phyloP scores from a whole-genome alignment of 2,888 invertebrate species.

The Protophormia terraenovae region DNA sequence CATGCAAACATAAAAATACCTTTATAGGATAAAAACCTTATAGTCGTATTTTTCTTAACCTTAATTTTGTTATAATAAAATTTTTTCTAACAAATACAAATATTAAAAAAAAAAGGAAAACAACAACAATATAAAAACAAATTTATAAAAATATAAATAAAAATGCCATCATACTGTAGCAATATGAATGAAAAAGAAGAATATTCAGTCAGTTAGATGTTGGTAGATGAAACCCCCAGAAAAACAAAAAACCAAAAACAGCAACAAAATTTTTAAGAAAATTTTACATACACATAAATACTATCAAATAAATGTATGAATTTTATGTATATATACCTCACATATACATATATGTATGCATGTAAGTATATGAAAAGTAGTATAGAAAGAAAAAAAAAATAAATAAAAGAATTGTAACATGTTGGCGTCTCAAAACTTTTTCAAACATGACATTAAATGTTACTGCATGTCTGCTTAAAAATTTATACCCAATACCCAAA shows the following conservation, averaged over 20 bases:
- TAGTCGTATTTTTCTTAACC: constrained; percentile 20
- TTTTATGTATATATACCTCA: neutral
- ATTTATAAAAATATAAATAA: constrained; percentile 58
- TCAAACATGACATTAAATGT: constrained; percentile 68
- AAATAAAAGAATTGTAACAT: constrained; percentile 55
- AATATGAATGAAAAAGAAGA: constrained; percentile 6
- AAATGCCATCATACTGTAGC: constrained; percentile 56
- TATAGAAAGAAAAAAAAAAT: neutral
- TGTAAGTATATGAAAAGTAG: neutral
- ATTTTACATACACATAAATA: neutral
- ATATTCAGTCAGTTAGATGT: neutral
- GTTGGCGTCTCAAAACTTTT: constrained; percentile 68
- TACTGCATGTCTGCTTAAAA: constrained; percentile 68
- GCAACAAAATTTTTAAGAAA: constrained; percentile 30
- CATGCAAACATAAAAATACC: constrained; percentile 7
- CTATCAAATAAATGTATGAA: neutral
- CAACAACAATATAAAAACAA: constrained; percentile 35
- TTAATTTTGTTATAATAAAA: constrained; percentile 45
- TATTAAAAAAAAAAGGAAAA: constrained; percentile 3
- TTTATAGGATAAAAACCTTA: neutral
- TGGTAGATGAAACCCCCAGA: constrained; percentile 19
- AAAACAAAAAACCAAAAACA: constrained; percentile 35
- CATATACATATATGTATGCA: neutral
- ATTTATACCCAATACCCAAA: constrained; percentile 64
- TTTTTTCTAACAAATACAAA: neutral